Evolutionary conservation across 2,113 vertebrate species (phyloP), one percentile per base, ranked within the genome.

Genomic region (Brachypodius melanocephalos): DNA sequence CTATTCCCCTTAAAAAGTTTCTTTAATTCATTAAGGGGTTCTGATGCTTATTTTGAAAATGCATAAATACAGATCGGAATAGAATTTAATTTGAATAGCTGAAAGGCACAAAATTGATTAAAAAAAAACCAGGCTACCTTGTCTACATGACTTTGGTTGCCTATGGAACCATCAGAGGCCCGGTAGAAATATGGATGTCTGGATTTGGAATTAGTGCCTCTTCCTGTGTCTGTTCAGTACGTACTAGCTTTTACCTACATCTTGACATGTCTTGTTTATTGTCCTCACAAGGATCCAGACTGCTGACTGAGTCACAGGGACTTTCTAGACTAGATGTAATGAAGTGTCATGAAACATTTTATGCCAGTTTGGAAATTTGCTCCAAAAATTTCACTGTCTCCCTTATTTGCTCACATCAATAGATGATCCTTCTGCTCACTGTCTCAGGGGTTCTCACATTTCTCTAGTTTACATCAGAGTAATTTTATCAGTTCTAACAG

Each of bases 151-250:
- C 3, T 67, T 12, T 28, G 10, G 3, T 25, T 92, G 17, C 46
- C 25, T 25, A 12, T 24, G 26, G 46, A 73, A 65, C 24, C 22
- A 36, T 43, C 36, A 85, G 15, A 48, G 16, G 59, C 24, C 26
- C 48, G 31, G 8, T 3, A 84, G 40, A 68, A 73, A 55, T 34
- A 63, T 0, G 6, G 10, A 65, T 51, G 40, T n/a, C 36, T 4
- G 1, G 3, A 58, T 43, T 11, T 69, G n/a, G 14, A n/a, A 32
- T 29, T 0, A 0, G 8, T 61, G 45, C 1, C 12, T 31, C 11
- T 68, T 38, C 11, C 6, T 43, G 2, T 31, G 4, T 86, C 14
- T 48, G 3, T 69, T 80, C 24, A 43, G 22, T n/a, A 49, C 12
- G 3, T 18, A 4, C 11, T 62, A 21, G 1, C 12, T 84, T 94